Evolutionary conservation across 2,113 vertebrate species (phyloP), one percentile per base, ranked within the genome.

Genomic region (Pandion haliaetus): DNA sequence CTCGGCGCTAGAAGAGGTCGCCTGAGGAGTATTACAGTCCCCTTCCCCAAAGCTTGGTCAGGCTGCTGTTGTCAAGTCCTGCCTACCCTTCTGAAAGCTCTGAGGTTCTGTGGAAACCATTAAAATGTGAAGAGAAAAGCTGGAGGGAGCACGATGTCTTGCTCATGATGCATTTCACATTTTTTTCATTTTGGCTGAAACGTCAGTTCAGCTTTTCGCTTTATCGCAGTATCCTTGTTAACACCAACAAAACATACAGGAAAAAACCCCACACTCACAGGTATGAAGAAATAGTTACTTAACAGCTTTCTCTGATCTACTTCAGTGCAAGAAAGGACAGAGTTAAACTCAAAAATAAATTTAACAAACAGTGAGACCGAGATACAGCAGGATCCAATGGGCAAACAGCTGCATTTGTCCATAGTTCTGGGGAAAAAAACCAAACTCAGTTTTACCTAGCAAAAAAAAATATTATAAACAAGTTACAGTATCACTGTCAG

Each of bases 1-100:
- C 42, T 12, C 0, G 0, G 38, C 38, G 34, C n/a, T 54, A 21
- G 38, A 32, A 45, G 52, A 24, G 12, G 28, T 52, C 24, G 0
- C n/a, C 34, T 9, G 19, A 52, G 45, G 28, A 54, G 29, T 6
- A 15, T 8, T 14, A 31, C 42, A 58, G 59, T 15, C 72, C 44
- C 52, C 36, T 25, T 24, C n/a, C 71, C 40, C 3, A 29, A 54
- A 55, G n/a, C 26, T 26, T 54, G 69, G 52, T 31, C 73, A 52
- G 32, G 55, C 32, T 52, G 55, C 20, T 5, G 2, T 25, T 42
- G 58, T 14, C 44, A 44, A 36, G 49, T 16, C 36, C 88, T 49
- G 17, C 42, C 58, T 31, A 6, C 18, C 12, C 50, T 50, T 36
- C 45, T 29, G 12, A 55, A 13, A 65, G 58, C 31, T 36, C 49